These are phyloP conservation scores for Frankliniella fusca DNA, from an alignment of 2,888 invertebrate species.

Conservation along the genomic window DNA sequence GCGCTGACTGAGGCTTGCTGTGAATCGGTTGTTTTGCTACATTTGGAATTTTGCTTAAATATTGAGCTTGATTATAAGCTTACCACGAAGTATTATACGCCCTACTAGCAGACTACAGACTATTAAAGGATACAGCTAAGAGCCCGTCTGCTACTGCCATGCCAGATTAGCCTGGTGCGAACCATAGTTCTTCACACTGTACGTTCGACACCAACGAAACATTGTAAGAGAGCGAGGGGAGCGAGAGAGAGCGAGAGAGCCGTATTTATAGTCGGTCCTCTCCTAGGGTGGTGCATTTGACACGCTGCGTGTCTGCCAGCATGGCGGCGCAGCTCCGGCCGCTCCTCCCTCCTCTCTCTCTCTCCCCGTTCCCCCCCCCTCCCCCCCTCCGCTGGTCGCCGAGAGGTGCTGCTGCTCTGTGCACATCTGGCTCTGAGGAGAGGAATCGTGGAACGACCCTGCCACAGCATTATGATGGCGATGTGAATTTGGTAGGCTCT, in stretches of 20 bases:
- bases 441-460: slow-evolving; percentile 2
- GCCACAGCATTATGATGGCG: background rate
- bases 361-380: background rate
- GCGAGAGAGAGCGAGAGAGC: background rate
- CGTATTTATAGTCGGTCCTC: background rate
- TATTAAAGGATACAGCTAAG: no score
- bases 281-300: slow-evolving; percentile 19
- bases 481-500: slow-evolving; percentile 2
- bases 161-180: background rate
- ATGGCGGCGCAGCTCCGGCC: slow-evolving; percentile 15
- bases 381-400: background rate
- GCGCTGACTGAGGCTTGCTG: background rate
- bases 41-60: no score
- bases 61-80: no score
- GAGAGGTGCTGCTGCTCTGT: background rate
- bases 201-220: background rate
- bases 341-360: background rate
- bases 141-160: background rate
- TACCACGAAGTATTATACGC: no score
- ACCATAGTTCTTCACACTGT: background rate
- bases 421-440: background rate
- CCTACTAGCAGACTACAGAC: no score
- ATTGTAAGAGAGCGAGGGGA: background rate
- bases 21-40: background rate
- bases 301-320: slow-evolving; percentile 23